Conservation (phyloP, 1,140 invertebrate species). For the Frieseomelitta varia region DNA sequence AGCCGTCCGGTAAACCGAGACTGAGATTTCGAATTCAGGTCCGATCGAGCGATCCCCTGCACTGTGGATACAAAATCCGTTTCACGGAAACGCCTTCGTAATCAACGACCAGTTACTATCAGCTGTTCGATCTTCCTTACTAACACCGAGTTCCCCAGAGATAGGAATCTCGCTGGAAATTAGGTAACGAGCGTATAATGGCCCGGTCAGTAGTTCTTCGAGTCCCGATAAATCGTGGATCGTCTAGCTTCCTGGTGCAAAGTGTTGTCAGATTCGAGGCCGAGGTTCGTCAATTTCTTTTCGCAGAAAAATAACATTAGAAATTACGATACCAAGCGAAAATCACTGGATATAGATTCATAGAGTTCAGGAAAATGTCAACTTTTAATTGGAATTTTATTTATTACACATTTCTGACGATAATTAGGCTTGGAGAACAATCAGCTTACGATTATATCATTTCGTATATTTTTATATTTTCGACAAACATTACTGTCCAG, state of each 20-base stretch:
- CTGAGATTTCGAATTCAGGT: neutral
- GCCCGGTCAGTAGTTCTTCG: neutral
- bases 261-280: constrained; percentile 3
- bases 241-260: too few relatives aligned
- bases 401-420: too few relatives aligned
- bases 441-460: too few relatives aligned
- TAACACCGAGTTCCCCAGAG: neutral
- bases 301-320: too few relatives aligned
- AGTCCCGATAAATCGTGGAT: neutral
- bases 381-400: too few relatives aligned
- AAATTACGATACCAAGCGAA: too few relatives aligned
- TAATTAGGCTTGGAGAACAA: too few relatives aligned
- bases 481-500: too few relatives aligned
- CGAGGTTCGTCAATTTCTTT: neutral
- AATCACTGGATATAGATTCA: too few relatives aligned
- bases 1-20: neutral
- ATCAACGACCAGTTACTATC: neutral
- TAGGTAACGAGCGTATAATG: neutral
- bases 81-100: neutral
- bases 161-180: neutral
- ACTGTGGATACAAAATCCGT: neutral
- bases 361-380: too few relatives aligned
- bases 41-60: neutral
- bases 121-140: neutral
- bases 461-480: too few relatives aligned